Conservation (phyloP, 2,888 invertebrate species). For the Drosophila kokeensis region DNA sequence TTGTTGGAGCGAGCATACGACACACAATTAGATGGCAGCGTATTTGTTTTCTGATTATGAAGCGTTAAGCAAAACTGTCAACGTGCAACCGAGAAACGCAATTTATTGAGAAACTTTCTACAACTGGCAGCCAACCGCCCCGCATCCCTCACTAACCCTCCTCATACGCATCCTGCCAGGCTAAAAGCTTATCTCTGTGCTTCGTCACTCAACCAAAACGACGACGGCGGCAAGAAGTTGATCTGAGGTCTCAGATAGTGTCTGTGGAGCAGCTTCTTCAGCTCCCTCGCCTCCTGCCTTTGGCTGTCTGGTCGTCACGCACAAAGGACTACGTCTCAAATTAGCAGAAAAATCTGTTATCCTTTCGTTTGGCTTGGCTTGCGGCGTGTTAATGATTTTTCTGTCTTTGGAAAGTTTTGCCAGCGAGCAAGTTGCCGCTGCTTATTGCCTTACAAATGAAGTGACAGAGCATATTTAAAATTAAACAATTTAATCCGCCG, state of each 20-base stretch:
- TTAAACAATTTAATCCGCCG: slow-evolving; percentile 80
- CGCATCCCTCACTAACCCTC: background rate
- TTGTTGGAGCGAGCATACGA: slow-evolving; percentile 51
- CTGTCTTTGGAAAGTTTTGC: slow-evolving; percentile 49
- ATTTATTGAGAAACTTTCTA: slow-evolving; percentile 83
- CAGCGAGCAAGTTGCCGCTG: slow-evolving; percentile 27
- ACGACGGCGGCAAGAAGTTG: slow-evolving; percentile 68
- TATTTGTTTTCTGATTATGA: slow-evolving; percentile 85
- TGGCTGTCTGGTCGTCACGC: slow-evolving; percentile 76
- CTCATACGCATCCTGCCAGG: slow-evolving; percentile 41
- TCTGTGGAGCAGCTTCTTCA: slow-evolving; percentile 34
- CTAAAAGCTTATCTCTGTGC: slow-evolving; percentile 77
- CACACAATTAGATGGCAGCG: slow-evolving; percentile 81
- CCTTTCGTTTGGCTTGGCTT: slow-evolving; percentile 82
- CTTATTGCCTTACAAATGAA: slow-evolving; percentile 73
- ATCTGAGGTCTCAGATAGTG: slow-evolving; percentile 68
- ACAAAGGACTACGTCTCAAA: slow-evolving; percentile 83
- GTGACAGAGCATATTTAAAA: slow-evolving; percentile 82
- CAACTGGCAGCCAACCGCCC: slow-evolving; percentile 32
- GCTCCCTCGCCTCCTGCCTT: slow-evolving; percentile 15
- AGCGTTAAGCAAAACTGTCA: slow-evolving; percentile 85
- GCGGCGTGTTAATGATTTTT: slow-evolving; percentile 84
- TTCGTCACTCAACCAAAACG: slow-evolving; percentile 80
- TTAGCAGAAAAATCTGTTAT: slow-evolving; percentile 83
- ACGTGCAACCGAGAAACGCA: slow-evolving; percentile 78